Evolutionary conservation across 2,797 vertebrate species (phyloP), one percentile per base, ranked within the genome.

Genomic region (Periophthalmus magnuspinnatus): DNA sequence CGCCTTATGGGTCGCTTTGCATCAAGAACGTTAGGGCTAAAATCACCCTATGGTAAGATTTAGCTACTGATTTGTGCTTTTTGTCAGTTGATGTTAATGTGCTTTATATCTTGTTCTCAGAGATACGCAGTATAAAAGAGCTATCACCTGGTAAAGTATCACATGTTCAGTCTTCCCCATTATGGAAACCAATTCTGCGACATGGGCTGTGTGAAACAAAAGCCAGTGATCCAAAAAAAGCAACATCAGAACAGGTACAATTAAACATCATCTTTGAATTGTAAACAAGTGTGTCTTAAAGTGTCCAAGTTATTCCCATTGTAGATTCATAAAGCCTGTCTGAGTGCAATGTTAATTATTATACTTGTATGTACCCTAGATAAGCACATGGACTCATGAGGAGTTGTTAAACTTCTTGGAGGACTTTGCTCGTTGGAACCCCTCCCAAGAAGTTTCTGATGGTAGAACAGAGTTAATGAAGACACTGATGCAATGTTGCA

Each of bases 1-100:
- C 92, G 96, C n/a, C 86, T 99, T 45, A 96, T 99, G 97, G 98
- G 98, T n/a, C 96, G 97, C 57, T 90, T 99, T 55, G 96, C 97
- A 69, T 97, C 96, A 56, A 95, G 95, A 67, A 96, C 96, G n/a
- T 93, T 99, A 90, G 94, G 96, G 0, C 88, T 98, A 71, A 96
- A 94, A 87, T 95, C 96, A 0, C 78, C 93, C 6, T 87, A 94
- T 2, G 96, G 97, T 98, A 86, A 95, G 95, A 84, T 7, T 64
- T 64, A 8, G 11, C 5, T 4, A 6, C 21, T 24, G 5, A 24
- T 24, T 24, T 63, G 34, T 63, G 19, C 10, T 22, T 61, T 14
- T 38, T 41, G 6, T 41, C n/a, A 16, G 38, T 21, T 41, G 36
- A 33, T 5, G 4, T 61, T 41, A 19, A 21, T 50, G 11, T 36